These are phyloP conservation scores for Drosophila hydei DNA, from an alignment of 1,140 invertebrate genomes.

Conservation along the genomic window DNA sequence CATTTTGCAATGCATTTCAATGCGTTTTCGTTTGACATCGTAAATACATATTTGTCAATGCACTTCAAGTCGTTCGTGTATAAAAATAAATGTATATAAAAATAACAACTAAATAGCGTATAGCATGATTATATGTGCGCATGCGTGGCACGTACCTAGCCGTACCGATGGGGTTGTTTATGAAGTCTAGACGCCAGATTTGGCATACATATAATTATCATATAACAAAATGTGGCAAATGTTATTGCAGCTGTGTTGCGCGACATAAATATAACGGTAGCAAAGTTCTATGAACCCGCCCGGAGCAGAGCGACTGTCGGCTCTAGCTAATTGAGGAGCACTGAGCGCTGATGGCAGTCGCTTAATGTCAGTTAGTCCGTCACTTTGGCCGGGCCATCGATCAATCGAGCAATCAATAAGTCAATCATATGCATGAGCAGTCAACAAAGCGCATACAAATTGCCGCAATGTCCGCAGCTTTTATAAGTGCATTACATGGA, in stretches of 20 bases:
- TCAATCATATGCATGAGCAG: conserved; percentile 77
- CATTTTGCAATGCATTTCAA: conserved; percentile 69
- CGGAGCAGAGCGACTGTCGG: conserved; percentile 38
- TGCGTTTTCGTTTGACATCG: conserved; percentile 72
- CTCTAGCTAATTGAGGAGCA: conserved; percentile 66
- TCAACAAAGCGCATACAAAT: conserved; percentile 76
- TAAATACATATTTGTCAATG: conserved; percentile 78
- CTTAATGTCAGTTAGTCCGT: conserved; percentile 73
- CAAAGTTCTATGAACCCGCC: conserved; percentile 64
- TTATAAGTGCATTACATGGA: conserved; percentile 55
- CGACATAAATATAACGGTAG: conserved; percentile 57
- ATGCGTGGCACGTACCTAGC: conserved; percentile 67
- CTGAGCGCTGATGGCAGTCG: conserved; percentile 32
- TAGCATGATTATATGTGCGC: conserved; percentile 24
- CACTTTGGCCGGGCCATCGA: conserved; percentile 63
- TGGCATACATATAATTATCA: conserved; percentile 75
- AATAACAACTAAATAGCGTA: conserved; percentile 31
- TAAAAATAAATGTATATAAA: conserved; percentile 40
- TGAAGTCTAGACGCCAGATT: conserved; percentile 74
- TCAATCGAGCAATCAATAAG: conserved; percentile 78
- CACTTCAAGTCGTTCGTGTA: conserved; percentile 41
- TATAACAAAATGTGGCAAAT: conserved; percentile 22
- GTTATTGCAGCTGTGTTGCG: not conserved
- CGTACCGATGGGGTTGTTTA: conserved; percentile 59
- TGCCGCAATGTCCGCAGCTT: conserved; percentile 61